Evolutionary conservation across 2,888 invertebrate species (phyloP), one percentile per base, ranked within the genome.

Genomic region (Drosophila emarginata): DNA sequence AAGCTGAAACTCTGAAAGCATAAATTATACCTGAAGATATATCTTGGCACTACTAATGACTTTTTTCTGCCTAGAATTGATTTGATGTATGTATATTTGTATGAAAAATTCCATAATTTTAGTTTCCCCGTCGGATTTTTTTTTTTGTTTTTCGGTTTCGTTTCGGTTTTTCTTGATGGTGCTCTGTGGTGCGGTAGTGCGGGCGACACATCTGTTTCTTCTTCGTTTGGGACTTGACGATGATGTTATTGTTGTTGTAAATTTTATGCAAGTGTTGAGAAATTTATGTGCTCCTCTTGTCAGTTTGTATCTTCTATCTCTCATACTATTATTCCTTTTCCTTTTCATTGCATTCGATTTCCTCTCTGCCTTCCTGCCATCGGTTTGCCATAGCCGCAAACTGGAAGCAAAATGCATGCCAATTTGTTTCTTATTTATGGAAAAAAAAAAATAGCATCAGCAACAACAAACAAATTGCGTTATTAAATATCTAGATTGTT

Each of bases 191-290:
- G 45, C 21, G 12, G 36, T 59, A 32, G 26, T 28, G 54, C 45
- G 45, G 71, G 74, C 63, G 86, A 79, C 70, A 85, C 88, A 88
- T 85, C 80, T 78, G 78, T 74, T 67, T 68, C 64, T 66, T 76
- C 61, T 72, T 65, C 51, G 51, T 36, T 58, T 62, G 18, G 59
- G 18, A 63, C 56, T 40, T 50, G 61, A 21, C 61, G 56, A 53
- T 58, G 62, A 57, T 61, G 53, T 56, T 45, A 26, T 59, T 68
- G 66, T 80, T 88, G 86, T 83, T 79, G 79, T 87, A 73, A 87
- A 77, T 84, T 84, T 78, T 68, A 77, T 85, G 79, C 89, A 89
- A 87, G 89, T 88, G 83, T 79, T 84, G 83, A 88, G 72, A 79
- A 87, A 81, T 84, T 88, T 87, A 84, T 84, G 87, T 74, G 70